These are phyloP conservation scores for Rhea pennata DNA, from an alignment of 2,113 vertebrate species.

Conservation along the genomic window DNA sequence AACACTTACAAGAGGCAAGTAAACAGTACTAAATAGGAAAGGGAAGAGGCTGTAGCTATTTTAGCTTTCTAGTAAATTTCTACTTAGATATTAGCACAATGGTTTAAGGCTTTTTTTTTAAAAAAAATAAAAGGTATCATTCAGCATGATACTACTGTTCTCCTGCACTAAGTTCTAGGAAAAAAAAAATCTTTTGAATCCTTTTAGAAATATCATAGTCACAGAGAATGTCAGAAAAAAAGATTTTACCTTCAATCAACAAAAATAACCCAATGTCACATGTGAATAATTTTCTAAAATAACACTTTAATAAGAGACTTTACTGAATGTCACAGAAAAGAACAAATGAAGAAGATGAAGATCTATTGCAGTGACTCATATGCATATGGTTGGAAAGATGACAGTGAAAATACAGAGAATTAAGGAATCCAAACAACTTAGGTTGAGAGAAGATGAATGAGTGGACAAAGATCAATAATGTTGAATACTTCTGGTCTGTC, in stretches of 20 bases:
- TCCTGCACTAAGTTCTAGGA: not conserved
- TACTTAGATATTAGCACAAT: not conserved
- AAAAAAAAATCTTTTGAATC: not conserved
- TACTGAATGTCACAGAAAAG: not conserved
- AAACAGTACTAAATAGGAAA: not conserved
- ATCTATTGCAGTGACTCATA: not conserved
- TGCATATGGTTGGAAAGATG: slow-evolving; percentile 5
- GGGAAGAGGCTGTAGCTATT: not conserved
- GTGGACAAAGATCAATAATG: slow-evolving; percentile 53
- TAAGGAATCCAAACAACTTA: slow-evolving; percentile 29
- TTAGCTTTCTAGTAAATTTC: not conserved
- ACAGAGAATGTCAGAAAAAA: not conserved
- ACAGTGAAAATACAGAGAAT: slow-evolving; percentile 41
- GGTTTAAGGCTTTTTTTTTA: not conserved
- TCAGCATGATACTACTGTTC: not conserved
- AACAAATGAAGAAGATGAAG: slow-evolving; percentile 7
- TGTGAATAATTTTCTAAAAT: slow-evolving; percentile 19
- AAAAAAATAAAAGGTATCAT: not conserved
- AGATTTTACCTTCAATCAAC: not conserved
- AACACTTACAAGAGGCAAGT: not conserved
- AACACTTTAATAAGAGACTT: not conserved
- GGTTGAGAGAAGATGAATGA: slow-evolving; percentile 34
- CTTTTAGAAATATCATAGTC: not conserved
- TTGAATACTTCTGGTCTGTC: not conserved
- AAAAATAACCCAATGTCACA: not conserved